These are phyloP conservation scores for Hemibagrus wyckioides DNA, from an alignment of 2,113 vertebrate genomes.

Conservation along the genomic window DNA sequence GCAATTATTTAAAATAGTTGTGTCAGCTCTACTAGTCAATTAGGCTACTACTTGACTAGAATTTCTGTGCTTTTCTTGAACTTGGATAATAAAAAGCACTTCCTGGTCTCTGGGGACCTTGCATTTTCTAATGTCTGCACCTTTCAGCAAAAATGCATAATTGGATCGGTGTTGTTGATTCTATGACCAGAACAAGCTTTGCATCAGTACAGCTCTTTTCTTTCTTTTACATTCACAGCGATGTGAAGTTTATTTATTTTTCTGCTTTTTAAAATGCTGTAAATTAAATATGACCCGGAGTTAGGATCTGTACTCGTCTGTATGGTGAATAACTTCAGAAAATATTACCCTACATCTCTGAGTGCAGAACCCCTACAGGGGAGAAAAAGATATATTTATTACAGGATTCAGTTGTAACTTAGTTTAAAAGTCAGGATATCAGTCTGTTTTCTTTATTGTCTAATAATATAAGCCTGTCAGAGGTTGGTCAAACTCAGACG, in stretches of 20 bases:
- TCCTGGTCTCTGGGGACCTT: conserved; percentile 38
- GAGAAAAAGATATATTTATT: neutral
- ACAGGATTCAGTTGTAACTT: neutral
- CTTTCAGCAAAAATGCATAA: conserved; percentile 40
- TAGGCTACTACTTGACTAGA: conserved; percentile 56
- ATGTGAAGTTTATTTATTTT: neutral
- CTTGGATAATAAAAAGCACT: conserved; percentile 48
- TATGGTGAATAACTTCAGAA: neutral
- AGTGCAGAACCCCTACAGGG: neutral
- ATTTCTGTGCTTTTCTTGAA: conserved; percentile 48
- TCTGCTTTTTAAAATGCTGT: neutral
- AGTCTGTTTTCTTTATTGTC: neutral
- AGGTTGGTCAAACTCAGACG: neutral
- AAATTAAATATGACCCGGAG: neutral
- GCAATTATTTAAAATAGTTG: conserved; percentile 61
- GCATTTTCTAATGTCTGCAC: conserved; percentile 43
- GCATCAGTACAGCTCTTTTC: too few relatives aligned
- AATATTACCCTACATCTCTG: neutral
- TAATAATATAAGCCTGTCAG: neutral
- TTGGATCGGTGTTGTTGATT: conserved; percentile 40
- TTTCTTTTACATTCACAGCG: neutral
- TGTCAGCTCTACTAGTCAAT: conserved; percentile 58
- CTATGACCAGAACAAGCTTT: conserved; percentile 9
- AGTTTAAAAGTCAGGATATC: neutral
- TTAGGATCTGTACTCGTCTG: neutral